Conservation (phyloP, 2,113 vertebrate species). For the Clarias gariepinus region DNA sequence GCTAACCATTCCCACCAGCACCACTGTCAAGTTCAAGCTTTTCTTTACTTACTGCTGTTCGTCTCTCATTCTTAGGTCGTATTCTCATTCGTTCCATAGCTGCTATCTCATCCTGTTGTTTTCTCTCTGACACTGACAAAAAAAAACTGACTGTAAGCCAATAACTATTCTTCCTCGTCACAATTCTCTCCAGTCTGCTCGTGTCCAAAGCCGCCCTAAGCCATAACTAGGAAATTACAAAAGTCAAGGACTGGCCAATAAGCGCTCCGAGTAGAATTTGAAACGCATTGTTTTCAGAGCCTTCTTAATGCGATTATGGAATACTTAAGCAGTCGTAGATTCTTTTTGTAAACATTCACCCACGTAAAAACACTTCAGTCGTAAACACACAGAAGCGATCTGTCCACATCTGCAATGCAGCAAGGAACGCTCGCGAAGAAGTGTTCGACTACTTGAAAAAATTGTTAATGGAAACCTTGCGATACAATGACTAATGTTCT, state of each 20-base stretch:
- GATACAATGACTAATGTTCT: constrained; percentile 11
- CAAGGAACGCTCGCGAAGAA: not conserved
- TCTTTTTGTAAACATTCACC: not conserved
- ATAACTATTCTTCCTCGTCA: constrained; percentile 63
- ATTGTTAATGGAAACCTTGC: constrained; percentile 32
- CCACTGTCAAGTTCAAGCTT: constrained; percentile 3
- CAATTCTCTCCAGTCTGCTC: constrained; percentile 56
- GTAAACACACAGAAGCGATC: not conserved
- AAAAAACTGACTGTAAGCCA: constrained; percentile 61
- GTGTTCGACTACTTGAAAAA: constrained; percentile 19
- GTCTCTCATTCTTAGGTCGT: not conserved
- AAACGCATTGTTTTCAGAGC: not conserved
- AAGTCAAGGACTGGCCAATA: constrained; percentile 27
- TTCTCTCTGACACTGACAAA: not conserved
- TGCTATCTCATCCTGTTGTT: constrained; percentile 7
- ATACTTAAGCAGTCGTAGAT: not conserved
- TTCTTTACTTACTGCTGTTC: not conserved
- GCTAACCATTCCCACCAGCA: not conserved
- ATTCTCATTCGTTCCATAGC: not conserved
- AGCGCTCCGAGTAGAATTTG: not conserved
- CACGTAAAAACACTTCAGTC: not conserved
- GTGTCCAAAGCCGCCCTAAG: constrained; percentile 33
- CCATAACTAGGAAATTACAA: constrained; percentile 37
- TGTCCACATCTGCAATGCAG: constrained; percentile 15
- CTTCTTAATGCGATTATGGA: not conserved